Evolutionary conservation across 2,797 vertebrate species (phyloP).

Genomic region (Sebastes goodei): DNA sequence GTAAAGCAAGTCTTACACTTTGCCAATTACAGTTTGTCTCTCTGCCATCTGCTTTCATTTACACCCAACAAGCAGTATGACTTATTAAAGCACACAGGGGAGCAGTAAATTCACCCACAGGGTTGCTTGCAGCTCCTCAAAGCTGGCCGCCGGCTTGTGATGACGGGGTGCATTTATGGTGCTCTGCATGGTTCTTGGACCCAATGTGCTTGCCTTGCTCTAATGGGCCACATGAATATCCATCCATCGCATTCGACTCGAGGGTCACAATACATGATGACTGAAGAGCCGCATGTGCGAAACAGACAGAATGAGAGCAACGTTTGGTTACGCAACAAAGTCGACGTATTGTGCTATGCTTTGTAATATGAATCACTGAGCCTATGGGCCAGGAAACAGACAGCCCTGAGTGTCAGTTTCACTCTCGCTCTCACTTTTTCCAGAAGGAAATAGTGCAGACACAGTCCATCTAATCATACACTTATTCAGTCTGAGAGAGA

Average conservation of each 20-base stretch:
- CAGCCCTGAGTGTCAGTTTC: slow-evolving; percentile 68
- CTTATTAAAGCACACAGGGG: slow-evolving; percentile 52
- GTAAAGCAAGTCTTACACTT: slow-evolving; percentile 25
- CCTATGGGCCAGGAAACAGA: slow-evolving; percentile 65
- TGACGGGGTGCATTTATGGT: slow-evolving; percentile 40
- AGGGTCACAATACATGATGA: slow-evolving; percentile 44
- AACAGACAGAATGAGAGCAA: slow-evolving; percentile 68
- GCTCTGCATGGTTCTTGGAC: slow-evolving; percentile 22
- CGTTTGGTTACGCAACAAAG: slow-evolving; percentile 56
- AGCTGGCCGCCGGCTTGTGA: slow-evolving; percentile 25
- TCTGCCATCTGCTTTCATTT: slow-evolving; percentile 70
- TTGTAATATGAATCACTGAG: slow-evolving; percentile 67
- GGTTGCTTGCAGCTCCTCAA: slow-evolving; percentile 47
- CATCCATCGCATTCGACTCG: slow-evolving; percentile 30
- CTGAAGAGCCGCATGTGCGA: slow-evolving; percentile 48
- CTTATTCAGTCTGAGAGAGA: slow-evolving; percentile 51
- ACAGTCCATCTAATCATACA: slow-evolving; percentile 62
- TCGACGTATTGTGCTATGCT: slow-evolving; percentile 61
- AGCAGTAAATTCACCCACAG: slow-evolving; percentile 53
- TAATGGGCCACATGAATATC: slow-evolving; percentile 32
- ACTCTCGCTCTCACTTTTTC: slow-evolving; percentile 70
- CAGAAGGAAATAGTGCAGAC: slow-evolving; percentile 74
- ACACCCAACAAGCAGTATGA: slow-evolving; percentile 59
- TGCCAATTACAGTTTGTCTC: slow-evolving; percentile 45
- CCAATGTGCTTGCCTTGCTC: background rate